These are phyloP conservation scores for Agonum fuliginosum DNA, from an alignment of 2,888 invertebrate species.

Conservation along the genomic window DNA sequence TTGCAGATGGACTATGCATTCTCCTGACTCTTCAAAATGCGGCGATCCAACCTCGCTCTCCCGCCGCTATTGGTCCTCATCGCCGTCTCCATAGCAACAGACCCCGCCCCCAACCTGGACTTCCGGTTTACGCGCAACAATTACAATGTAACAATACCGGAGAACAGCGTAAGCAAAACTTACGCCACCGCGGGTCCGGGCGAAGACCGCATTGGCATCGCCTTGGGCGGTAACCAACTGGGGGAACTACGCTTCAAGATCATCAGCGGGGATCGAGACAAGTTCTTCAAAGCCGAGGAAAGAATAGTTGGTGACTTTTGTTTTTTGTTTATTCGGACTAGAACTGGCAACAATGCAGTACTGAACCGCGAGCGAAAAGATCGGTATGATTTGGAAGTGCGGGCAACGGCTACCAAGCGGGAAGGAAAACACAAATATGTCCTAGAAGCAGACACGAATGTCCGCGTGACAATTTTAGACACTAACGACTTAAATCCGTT, in stretches of 20 bases:
- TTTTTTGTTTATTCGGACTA: slow-evolving; percentile 91
- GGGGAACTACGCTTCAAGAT: slow-evolving; percentile 86
- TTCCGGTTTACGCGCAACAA: slow-evolving; percentile 83
- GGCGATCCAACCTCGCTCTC: slow-evolving; percentile 26
- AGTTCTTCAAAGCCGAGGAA: slow-evolving; percentile 95
- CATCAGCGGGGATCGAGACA: slow-evolving; percentile 89
- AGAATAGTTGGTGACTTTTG: slow-evolving; percentile 94
- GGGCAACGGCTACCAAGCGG: slow-evolving; percentile 79
- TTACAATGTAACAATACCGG: slow-evolving; percentile 94
- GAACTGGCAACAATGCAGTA: slow-evolving; percentile 90
- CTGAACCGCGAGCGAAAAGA: slow-evolving; percentile 95
- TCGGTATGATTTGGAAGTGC: slow-evolving; percentile 85
- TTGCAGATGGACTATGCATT: slow-evolving; percentile 56
- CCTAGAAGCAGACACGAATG: slow-evolving; percentile 82
- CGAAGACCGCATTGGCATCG: slow-evolving; percentile 88
- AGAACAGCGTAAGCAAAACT: slow-evolving; percentile 94
- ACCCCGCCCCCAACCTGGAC: slow-evolving; percentile 65
- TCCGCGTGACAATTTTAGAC: slow-evolving; percentile 85
- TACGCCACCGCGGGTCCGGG: slow-evolving; percentile 83
- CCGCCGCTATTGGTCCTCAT: slow-evolving; percentile 22
- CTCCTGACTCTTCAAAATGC: slow-evolving; percentile 47
- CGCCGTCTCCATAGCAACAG: slow-evolving; percentile 21
- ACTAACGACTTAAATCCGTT: slow-evolving; percentile 95
- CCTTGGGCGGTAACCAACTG: slow-evolving; percentile 69
- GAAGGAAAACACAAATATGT: slow-evolving; percentile 77